Base-by-base conservation (phyloP, 2,113 vertebrate species). In the Lontra canadensis region DNA sequence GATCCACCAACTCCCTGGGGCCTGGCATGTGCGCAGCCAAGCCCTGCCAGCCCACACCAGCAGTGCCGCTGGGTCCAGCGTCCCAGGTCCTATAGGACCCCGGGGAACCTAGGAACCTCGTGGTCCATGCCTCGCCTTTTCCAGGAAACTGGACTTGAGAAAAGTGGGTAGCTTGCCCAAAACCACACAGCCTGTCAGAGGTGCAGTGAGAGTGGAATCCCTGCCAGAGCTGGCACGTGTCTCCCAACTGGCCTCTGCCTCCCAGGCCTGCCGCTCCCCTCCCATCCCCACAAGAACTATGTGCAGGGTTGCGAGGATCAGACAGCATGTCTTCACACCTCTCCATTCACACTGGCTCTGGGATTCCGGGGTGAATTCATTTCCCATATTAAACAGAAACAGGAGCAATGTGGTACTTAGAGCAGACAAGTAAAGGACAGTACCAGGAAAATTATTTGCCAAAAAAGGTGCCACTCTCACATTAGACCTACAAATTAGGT, bases 11-110 rank as follows among this genome's bases (percentile, higher is more conserved):
- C 63, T 65, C 78, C 71, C 49, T 7, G 7, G 11, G 29, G 63
- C 47, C 69, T 65, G 91, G 31, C 21, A 36, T 1, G 0, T 7
- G 1, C 1, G 1, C 1, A 1, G 23, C 76, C 25, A 7, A 59
- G 42, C 36, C 74, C 39, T 12, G 1, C 59, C 42, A 1, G 0
- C n/a, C 69, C 42, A 10, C 47, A 39, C 18, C 18, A 0, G 39
- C 25, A 21, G 4, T 34, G 0, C 34, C 5, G 0, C 86, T 39
- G 4, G 0, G 13, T 44, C 3, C 25, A 26, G 44, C 0, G 1
- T 42, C 44, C 39, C 2, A 17, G n/a, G 26, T 39, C 59, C 59
- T 82, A 36, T 6, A 18, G 76, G 44, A n/a, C 17, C 29, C 6
- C 7, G 15, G 65, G 49, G 57, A 26, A 12, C 36, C 20, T 11